These are phyloP conservation scores for Macropodus opercularis DNA, from an alignment of 2,797 vertebrate species.

Conservation along the genomic window DNA sequence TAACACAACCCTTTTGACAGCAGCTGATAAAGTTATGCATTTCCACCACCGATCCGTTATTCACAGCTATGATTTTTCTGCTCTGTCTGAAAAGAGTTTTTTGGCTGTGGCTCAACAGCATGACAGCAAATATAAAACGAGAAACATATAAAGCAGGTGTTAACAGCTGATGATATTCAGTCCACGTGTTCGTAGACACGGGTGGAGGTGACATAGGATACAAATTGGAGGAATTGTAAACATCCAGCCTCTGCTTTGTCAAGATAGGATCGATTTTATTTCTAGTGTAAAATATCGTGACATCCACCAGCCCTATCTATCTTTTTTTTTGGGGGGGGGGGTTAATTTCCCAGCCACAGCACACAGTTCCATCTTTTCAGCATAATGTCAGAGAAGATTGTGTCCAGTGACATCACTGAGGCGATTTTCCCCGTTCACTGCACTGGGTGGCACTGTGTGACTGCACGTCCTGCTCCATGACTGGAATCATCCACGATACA, in stretches of 20 bases:
- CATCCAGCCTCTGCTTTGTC: no score
- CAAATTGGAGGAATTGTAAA: no score
- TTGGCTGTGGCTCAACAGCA: neutral
- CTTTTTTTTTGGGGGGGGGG: no score
- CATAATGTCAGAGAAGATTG: neutral
- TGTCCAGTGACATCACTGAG: neutral
- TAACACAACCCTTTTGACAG: no score
- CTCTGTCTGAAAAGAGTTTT: no score
- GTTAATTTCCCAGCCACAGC: no score
- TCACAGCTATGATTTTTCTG: no score
- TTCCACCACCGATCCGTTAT: no score
- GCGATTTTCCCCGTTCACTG: constrained; percentile 1
- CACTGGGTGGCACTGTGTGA: constrained; percentile 65
- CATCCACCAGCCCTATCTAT: no score
- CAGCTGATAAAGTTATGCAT: no score
- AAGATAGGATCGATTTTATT: no score
- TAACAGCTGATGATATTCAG: neutral
- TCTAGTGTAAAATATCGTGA: no score
- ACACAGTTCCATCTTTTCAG: neutral
- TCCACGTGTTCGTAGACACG: neutral
- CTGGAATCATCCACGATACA: constrained; percentile 1
- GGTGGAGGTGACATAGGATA: neutral
- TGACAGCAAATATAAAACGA: neutral
- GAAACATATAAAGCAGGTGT: neutral
- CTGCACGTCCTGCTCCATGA: neutral